Percentiles rank a stretch among this genome's conserved stretches.
These are phyloP conservation scores for Hyles lineata DNA, from an alignment of 2,888 invertebrate genomes.

Conservation along the genomic window DNA sequence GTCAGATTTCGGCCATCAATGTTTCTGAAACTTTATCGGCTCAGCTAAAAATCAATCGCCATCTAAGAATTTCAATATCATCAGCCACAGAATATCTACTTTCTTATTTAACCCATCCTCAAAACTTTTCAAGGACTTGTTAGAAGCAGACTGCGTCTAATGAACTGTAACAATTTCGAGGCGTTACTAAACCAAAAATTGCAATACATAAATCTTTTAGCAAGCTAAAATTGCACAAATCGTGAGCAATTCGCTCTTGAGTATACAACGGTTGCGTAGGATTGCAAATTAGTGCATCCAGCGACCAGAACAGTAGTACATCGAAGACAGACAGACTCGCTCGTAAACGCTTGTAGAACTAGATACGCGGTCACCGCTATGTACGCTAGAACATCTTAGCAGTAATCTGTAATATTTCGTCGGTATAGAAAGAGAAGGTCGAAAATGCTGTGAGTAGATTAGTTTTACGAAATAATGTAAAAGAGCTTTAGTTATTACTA, in stretches of 20 bases:
- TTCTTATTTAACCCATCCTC: too few species aligned
- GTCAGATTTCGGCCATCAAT: too few species aligned
- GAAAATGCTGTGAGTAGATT: background rate
- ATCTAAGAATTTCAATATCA: too few species aligned
- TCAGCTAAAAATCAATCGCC: too few species aligned
- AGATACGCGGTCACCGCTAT: background rate
- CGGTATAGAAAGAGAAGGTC: background rate
- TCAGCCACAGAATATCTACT: too few species aligned
- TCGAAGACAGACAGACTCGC: background rate
- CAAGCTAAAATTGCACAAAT: background rate
- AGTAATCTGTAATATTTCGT: too few species aligned
- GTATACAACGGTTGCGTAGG: constrained; percentile 9
- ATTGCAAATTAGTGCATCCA: constrained; percentile 14
- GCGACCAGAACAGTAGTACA: background rate
- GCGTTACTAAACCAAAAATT: background rate
- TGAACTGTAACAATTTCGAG: background rate
- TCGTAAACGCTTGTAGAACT: background rate
- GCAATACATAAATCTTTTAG: constrained; percentile 1
- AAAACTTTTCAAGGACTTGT: too few species aligned
- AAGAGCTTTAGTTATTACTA: background rate
- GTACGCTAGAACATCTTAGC: background rate
- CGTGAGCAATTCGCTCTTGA: constrained; percentile 3
- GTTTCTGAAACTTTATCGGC: too few species aligned
- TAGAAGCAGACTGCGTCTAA: too few species aligned
- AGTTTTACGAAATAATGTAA: background rate